Conservation (phyloP, 2,797 vertebrate genomes). For the Thripadectes ignobilis region DNA sequence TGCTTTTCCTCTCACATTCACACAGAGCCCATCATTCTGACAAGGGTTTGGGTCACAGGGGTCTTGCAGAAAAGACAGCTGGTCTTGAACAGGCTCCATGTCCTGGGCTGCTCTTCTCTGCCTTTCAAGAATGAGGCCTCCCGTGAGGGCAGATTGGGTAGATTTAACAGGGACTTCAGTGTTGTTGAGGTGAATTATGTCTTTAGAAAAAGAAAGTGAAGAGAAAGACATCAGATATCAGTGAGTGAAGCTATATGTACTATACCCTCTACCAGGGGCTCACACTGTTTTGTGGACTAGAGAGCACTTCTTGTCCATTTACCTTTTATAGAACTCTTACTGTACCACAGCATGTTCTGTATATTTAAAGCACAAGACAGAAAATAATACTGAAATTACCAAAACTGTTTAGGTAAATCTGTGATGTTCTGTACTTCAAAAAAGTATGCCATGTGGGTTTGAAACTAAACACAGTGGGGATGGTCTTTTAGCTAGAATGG, state of each 20-base stretch:
- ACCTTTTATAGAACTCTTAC: neutral
- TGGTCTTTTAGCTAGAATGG: neutral
- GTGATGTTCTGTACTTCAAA: neutral
- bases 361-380: neutral
- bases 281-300: neutral
- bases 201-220: slow-evolving; percentile 59
- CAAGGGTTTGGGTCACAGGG: slow-evolving; percentile 84
- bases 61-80: slow-evolving; percentile 25
- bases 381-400: neutral
- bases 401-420: neutral
- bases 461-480: neutral
- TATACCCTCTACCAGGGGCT: neutral
- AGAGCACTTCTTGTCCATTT: neutral
- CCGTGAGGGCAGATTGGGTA: neutral
- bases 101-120: slow-evolving; percentile 61
- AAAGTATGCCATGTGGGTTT: neutral
- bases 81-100: neutral
- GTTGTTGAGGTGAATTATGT: slow-evolving; percentile 83
- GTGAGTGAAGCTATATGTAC: neutral
- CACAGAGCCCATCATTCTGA: slow-evolving; percentile 85
- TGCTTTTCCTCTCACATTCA: slow-evolving; percentile 74
- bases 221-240: neutral
- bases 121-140: slow-evolving; percentile 23
- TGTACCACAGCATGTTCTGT: neutral
- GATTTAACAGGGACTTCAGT: slow-evolving; percentile 78